Conservation (phyloP, 2,797 vertebrate genomes). For the Hybognathus amarus region DNA sequence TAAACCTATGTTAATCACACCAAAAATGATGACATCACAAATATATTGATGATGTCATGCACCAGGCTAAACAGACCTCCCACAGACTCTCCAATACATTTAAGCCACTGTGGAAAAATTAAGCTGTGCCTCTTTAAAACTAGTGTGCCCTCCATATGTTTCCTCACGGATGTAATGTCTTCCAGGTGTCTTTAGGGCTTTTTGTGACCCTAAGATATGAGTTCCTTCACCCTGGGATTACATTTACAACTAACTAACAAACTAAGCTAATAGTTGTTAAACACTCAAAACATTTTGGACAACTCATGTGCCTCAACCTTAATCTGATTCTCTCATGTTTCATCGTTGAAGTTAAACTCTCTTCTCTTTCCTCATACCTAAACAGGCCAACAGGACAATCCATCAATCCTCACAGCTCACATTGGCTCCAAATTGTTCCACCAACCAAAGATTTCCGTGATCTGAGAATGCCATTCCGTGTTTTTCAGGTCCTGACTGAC, state of each 20-base stretch:
- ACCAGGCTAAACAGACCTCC: constrained; percentile 39
- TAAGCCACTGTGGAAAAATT: constrained; percentile 66
- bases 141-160: constrained; percentile 64
- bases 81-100: constrained; percentile 53
- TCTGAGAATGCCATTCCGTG: constrained; percentile 43
- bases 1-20: neutral
- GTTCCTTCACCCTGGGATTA: constrained; percentile 43
- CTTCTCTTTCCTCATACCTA: neutral
- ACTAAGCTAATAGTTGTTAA: constrained; percentile 6
- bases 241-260: constrained; percentile 43
- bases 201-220: constrained; percentile 44
- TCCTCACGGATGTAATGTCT: constrained; percentile 66
- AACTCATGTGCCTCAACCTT: neutral
- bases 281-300: constrained; percentile 3
- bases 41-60: constrained; percentile 62
- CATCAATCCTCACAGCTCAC: constrained; percentile 22
- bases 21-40: constrained; percentile 26
- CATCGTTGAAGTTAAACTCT: neutral
- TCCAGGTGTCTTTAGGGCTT: constrained; percentile 66
- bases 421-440: constrained; percentile 35
- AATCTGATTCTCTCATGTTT: neutral
- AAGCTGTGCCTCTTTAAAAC: constrained; percentile 68
- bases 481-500: constrained; percentile 49
- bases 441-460: constrained; percentile 56
- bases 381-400: constrained; percentile 10